Percentiles rank a stretch among this genome's conserved stretches.
These are phyloP conservation scores for Pimpla rufipes DNA, from an alignment of 2,888 invertebrate genomes.

Conservation along the genomic window DNA sequence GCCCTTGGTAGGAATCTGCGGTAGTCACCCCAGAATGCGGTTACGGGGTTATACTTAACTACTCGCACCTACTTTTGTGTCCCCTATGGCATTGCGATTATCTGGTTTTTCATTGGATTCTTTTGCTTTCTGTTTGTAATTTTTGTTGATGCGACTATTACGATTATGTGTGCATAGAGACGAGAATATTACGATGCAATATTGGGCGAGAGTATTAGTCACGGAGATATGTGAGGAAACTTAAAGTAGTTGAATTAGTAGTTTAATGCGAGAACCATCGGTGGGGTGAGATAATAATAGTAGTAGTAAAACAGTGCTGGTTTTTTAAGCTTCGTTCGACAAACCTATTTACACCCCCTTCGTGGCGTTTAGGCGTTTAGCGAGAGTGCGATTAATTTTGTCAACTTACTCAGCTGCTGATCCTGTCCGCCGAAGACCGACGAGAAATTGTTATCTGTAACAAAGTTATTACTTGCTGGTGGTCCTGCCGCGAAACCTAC, in stretches of 20 bases:
- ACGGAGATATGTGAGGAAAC: conserved; percentile 29
- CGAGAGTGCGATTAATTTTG: conserved; percentile 19
- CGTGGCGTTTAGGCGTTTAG: conserved; percentile 29
- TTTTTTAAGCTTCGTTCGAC: conserved; percentile 54
- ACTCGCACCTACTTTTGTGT: neutral
- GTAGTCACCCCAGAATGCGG: too few species aligned
- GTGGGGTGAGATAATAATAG: conserved; percentile 43
- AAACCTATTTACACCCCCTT: conserved; percentile 53
- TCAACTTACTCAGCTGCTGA: conserved; percentile 82
- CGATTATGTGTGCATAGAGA: conserved; percentile 38
- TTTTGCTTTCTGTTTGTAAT: neutral
- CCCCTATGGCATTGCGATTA: neutral
- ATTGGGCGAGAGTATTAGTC: conserved; percentile 39
- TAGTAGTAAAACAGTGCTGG: conserved; percentile 54
- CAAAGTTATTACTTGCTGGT: conserved; percentile 88
- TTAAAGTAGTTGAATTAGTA: conserved; percentile 33
- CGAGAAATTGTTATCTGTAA: conserved; percentile 95
- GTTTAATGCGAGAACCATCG: conserved; percentile 34
- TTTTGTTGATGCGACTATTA: neutral
- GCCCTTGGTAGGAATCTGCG: too few species aligned
- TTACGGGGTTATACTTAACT: too few species aligned
- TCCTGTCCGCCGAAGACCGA: conserved; percentile 92
- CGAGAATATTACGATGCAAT: conserved; percentile 39
- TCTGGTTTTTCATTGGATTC: conserved; percentile 15
- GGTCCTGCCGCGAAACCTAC: conserved; percentile 85